A percentile compares a stretch with the other conserved stretches of the same genome.
These are phyloP conservation scores for Pipra filicauda DNA, from an alignment of 2,113 vertebrate species.

Conservation along the genomic window DNA sequence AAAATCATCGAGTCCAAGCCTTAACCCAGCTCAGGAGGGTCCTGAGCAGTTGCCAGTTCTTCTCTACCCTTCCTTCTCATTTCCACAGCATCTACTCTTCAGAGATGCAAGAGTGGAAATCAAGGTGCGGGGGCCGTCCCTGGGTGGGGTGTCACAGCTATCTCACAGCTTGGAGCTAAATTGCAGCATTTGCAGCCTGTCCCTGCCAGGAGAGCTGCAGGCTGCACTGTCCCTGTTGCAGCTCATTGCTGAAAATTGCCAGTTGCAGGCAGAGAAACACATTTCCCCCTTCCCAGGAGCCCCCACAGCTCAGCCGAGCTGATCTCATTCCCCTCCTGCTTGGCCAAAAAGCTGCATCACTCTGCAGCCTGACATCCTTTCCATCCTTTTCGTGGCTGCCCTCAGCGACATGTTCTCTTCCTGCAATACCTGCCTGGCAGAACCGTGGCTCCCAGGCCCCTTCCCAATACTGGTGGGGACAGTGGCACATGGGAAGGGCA, in stretches of 20 bases:
- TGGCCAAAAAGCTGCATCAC: neutral
- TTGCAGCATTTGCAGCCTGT: neutral
- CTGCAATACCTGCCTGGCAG: neutral
- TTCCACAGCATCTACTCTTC: neutral
- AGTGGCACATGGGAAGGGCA: fast-evolving
- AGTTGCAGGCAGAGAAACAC: fast-evolving
- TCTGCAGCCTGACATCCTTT: neutral
- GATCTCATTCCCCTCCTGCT: neutral
- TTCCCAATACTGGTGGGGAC: fast-evolving
- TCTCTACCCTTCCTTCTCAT: neutral
- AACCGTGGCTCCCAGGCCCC: neutral
- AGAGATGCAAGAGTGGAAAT: neutral
- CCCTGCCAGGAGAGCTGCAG: neutral
- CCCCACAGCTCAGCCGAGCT: neutral
- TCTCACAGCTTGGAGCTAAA: neutral
- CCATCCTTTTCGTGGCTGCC: neutral
- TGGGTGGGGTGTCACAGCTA: neutral
- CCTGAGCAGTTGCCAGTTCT: neutral
- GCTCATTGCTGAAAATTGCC: neutral
- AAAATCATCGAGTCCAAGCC: neutral
- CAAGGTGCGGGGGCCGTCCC: neutral
- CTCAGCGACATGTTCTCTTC: fast-evolving
- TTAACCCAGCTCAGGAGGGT: neutral
- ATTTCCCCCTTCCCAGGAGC: neutral
- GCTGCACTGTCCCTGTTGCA: neutral